A percentile compares a stretch with the other conserved stretches of the same genome.
Evolutionary conservation across 2,888 invertebrate genomes (phyloP).

Genomic region (Lysandra coridon): DNA sequence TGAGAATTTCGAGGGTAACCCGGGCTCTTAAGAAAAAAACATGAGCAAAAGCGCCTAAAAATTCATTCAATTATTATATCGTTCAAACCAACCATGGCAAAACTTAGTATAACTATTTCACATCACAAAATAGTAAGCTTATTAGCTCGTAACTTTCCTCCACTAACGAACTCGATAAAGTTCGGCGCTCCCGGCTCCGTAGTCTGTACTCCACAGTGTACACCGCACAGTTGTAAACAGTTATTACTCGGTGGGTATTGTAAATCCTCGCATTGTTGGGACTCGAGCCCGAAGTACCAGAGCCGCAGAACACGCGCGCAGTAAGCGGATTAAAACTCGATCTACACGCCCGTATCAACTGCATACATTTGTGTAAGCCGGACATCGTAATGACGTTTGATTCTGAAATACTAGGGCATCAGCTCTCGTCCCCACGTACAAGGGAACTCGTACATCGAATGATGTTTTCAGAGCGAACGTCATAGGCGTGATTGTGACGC

Average conservation of each 20-base stretch:
- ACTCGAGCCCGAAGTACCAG: neutral
- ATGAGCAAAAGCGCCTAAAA: neutral
- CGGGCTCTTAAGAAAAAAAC: too few relatives aligned
- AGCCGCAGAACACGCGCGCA: neutral
- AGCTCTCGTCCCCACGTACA: neutral
- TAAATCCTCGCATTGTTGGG: neutral
- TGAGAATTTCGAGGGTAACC: too few relatives aligned
- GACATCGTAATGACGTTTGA: neutral
- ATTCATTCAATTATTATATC: neutral
- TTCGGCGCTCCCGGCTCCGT: neutral
- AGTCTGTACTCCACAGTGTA: neutral
- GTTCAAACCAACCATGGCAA: neutral
- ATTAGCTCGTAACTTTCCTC: neutral
- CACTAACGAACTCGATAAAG: neutral
- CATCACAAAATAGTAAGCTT: neutral
- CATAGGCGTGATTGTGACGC: neutral
- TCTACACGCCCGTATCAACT: constrained; percentile 18
- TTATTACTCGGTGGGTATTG: constrained; percentile 10
- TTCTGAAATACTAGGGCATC: constrained; percentile 14
- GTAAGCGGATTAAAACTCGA: constrained; percentile 25
- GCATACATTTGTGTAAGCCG: constrained; percentile 17
- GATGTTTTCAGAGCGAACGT: neutral
- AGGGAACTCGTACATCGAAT: neutral
- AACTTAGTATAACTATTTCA: neutral
- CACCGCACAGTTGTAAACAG: neutral